Evolutionary conservation across 2,888 invertebrate genomes (phyloP).

Genomic region (Buathra laborator): DNA sequence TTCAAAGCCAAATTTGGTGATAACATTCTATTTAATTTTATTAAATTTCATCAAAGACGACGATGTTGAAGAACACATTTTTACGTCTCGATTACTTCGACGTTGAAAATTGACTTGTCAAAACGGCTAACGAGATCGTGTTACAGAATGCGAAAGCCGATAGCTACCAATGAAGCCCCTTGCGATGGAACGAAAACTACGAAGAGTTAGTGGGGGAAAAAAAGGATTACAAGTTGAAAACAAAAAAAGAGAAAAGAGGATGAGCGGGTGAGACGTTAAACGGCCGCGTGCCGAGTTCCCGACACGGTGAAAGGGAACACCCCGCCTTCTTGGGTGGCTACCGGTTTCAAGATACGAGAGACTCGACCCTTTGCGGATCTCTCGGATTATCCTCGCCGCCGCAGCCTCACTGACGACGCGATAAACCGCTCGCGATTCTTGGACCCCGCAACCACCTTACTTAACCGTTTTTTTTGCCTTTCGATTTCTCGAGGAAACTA

Average conservation of each 20-base stretch:
- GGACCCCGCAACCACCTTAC: not conserved
- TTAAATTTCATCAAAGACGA: too few species aligned
- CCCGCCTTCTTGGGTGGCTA: constrained; percentile 83
- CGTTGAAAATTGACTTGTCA: constrained; percentile 4
- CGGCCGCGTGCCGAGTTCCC: constrained; percentile 72
- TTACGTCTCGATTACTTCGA: not conserved
- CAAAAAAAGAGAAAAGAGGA: constrained; percentile 16
- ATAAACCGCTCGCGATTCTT: constrained; percentile 3
- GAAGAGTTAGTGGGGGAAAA: not conserved
- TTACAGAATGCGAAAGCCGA: constrained; percentile 14
- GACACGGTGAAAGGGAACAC: constrained; percentile 77
- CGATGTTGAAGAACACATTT: not conserved
- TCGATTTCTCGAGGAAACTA: too few species aligned
- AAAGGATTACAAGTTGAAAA: not conserved
- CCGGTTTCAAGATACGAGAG: constrained; percentile 77
- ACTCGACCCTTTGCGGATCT: constrained; percentile 34
- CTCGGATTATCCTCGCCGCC: constrained; percentile 31
- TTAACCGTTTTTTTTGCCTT: not conserved
- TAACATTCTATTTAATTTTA: too few species aligned
- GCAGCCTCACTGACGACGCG: constrained; percentile 6
- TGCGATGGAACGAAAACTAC: not conserved
- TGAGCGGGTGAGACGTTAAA: constrained; percentile 74
- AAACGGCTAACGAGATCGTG: constrained; percentile 7
- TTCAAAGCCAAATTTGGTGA: too few species aligned
- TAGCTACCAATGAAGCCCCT: constrained; percentile 2